Evolutionary conservation across 2,888 invertebrate genomes (phyloP).

Genomic region (Eupithecia centaureata): DNA sequence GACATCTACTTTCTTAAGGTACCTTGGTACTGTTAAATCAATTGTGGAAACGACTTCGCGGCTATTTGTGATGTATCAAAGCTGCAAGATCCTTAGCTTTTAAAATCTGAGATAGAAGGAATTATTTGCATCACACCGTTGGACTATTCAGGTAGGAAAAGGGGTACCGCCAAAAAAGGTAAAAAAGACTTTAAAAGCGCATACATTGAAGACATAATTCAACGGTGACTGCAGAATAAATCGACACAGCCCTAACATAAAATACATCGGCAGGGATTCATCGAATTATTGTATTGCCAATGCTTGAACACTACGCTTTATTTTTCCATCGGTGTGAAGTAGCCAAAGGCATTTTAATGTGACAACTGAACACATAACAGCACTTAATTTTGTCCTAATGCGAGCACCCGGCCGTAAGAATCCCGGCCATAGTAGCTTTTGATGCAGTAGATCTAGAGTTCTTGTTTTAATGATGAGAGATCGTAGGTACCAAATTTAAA

Average conservation of each 20-base stretch:
- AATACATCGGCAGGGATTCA: slow-evolving; percentile 62
- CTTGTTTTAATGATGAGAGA: neutral
- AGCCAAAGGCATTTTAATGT: slow-evolving; percentile 80
- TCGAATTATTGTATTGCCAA: slow-evolving; percentile 74
- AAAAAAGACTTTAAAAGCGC: slow-evolving; percentile 31
- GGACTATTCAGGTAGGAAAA: slow-evolving; percentile 26
- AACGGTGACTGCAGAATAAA: slow-evolving; percentile 51
- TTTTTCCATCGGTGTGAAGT: slow-evolving; percentile 71
- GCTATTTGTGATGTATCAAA: slow-evolving; percentile 4
- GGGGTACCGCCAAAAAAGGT: slow-evolving; percentile 21
- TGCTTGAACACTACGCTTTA: slow-evolving; percentile 60
- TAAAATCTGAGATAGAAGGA: slow-evolving; percentile 13
- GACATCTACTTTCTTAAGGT: too few relatives aligned
- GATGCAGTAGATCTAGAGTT: slow-evolving; percentile 26
- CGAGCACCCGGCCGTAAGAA: slow-evolving; percentile 69
- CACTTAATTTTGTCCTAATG: slow-evolving; percentile 83
- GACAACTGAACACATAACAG: slow-evolving; percentile 79
- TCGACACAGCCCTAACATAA: slow-evolving; percentile 59
- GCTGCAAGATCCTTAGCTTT: slow-evolving; percentile 1
- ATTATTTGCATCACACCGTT: slow-evolving; percentile 17
- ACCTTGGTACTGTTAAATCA: too few relatives aligned
- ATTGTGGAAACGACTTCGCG: neutral
- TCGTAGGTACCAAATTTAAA: neutral
- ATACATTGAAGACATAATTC: slow-evolving; percentile 38
- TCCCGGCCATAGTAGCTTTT: slow-evolving; percentile 47